These are phyloP conservation scores for Crotalus helleri DNA, from an alignment of 2,113 vertebrate species.

Conservation along the genomic window DNA sequence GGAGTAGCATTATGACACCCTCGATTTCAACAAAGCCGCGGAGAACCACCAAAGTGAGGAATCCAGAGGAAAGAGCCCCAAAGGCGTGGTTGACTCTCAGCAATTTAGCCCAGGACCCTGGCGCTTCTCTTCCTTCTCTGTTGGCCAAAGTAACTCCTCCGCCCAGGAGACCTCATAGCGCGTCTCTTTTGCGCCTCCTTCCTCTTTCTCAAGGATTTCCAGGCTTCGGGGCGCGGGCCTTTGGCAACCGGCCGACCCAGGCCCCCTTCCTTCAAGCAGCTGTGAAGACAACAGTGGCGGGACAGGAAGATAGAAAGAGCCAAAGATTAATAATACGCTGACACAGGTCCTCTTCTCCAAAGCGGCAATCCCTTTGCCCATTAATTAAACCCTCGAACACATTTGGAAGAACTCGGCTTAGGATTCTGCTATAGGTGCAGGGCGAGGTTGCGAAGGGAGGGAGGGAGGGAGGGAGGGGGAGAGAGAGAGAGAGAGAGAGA, in stretches of 20 bases:
- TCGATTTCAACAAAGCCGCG: neutral
- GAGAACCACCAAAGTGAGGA: conserved; percentile 27
- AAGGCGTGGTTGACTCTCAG: neutral
- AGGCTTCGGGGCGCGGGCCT: neutral
- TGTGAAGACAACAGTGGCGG: conserved; percentile 64
- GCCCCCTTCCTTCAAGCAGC: conserved; percentile 47
- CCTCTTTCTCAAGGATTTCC: conserved; percentile 25
- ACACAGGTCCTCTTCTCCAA: neutral
- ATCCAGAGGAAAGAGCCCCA: conserved; percentile 52
- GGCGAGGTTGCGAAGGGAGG: neutral
- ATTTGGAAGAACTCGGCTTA: neutral
- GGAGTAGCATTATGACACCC: neutral
- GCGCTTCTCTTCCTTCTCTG: conserved; percentile 42
- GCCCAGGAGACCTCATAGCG: conserved; percentile 57
- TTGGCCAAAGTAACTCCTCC: conserved; percentile 47
- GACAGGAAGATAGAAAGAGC: conserved; percentile 38
- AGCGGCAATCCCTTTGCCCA: neutral
- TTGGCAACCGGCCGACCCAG: neutral
- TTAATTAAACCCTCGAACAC: neutral
- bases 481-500: no score
- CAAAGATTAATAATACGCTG: neutral
- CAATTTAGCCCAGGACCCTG: conserved; percentile 36
- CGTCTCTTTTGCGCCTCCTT: conserved; percentile 36
- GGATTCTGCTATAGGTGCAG: neutral
- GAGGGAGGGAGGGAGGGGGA: no score